Evolutionary conservation across 2,888 invertebrate genomes (phyloP).

Genomic region (Drosophila robusta): DNA sequence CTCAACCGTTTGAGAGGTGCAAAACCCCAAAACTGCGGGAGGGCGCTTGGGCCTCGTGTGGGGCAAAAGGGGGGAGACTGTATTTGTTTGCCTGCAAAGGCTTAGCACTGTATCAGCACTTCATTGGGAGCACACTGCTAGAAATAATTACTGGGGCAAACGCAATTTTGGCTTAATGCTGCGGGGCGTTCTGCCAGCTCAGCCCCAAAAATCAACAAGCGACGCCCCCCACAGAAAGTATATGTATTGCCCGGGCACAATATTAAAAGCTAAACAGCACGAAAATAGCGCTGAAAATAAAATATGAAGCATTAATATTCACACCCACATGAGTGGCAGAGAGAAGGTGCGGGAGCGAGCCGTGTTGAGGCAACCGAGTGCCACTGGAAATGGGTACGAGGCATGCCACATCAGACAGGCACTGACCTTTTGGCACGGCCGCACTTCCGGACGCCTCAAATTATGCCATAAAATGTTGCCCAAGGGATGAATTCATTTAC

Average conservation of each 20-base stretch:
- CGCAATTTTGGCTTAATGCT: constrained; percentile 29
- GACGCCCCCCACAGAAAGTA: constrained; percentile 21
- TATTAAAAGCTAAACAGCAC: constrained; percentile 74
- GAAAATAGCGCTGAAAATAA: constrained; percentile 72
- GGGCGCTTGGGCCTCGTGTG: background rate
- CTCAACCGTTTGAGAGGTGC: constrained; percentile 41
- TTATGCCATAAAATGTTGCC: constrained; percentile 80
- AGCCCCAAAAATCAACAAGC: constrained; percentile 64
- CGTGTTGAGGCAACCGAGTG: background rate
- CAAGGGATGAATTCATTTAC: constrained; percentile 79
- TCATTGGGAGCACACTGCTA: constrained; percentile 53
- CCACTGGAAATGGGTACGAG: constrained; percentile 46
- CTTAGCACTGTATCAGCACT: constrained; percentile 63
- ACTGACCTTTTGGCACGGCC: constrained; percentile 69
- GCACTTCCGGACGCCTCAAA: constrained; percentile 78
- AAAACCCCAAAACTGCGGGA: constrained; percentile 19
- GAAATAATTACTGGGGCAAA: constrained; percentile 51
- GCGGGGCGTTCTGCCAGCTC: constrained; percentile 19
- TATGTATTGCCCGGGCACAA: constrained; percentile 23
- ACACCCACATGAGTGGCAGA: constrained; percentile 62
- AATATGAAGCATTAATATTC: constrained; percentile 79
- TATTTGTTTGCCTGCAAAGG: constrained; percentile 36
- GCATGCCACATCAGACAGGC: constrained; percentile 68
- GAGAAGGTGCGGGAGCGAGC: background rate
- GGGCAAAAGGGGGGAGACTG: background rate